These are phyloP conservation scores for Cephus spinipes DNA, from an alignment of 2,888 invertebrate species.

Conservation along the genomic window DNA sequence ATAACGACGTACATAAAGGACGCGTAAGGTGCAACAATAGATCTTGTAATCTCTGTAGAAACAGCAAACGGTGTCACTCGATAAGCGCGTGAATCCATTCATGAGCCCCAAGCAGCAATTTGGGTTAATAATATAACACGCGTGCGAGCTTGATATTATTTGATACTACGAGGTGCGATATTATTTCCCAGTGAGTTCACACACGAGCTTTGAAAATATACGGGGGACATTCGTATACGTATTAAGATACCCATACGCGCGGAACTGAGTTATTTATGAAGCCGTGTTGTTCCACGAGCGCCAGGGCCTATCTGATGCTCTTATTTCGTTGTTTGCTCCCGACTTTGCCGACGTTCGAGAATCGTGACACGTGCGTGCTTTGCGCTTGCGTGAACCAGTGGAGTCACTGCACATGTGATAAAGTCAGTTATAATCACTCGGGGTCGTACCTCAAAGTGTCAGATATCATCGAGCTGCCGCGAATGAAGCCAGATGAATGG, in stretches of 20 bases:
- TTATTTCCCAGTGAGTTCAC: constrained; percentile 4
- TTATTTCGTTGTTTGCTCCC: constrained; percentile 52
- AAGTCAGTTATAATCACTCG: background rate
- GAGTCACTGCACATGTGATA: background rate
- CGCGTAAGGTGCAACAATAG: background rate
- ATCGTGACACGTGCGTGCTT: constrained; percentile 49
- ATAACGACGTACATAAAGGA: background rate
- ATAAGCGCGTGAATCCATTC: constrained; percentile 38
- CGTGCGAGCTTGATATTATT: background rate
- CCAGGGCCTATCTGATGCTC: constrained; percentile 48
- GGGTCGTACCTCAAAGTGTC: constrained; percentile 10
- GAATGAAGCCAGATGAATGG: constrained; percentile 10
- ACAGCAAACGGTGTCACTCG: constrained; percentile 22
- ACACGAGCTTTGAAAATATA: background rate
- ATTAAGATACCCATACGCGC: background rate
- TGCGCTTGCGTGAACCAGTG: background rate
- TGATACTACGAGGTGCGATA: constrained; percentile 10
- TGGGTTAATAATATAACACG: constrained; percentile 48
- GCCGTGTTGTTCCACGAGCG: constrained; percentile 25
- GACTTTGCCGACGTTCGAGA: constrained; percentile 41
- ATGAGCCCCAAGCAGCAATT: constrained; percentile 34
- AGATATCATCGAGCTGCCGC: constrained; percentile 29
- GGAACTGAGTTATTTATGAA: constrained; percentile 49
- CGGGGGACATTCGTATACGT: background rate
- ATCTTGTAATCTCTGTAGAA: constrained; percentile 17